Percentiles rank a stretch among this genome's conserved stretches.
Evolutionary conservation across 2,797 vertebrate genomes (phyloP).

Genomic region (Liparis tanakae): DNA sequence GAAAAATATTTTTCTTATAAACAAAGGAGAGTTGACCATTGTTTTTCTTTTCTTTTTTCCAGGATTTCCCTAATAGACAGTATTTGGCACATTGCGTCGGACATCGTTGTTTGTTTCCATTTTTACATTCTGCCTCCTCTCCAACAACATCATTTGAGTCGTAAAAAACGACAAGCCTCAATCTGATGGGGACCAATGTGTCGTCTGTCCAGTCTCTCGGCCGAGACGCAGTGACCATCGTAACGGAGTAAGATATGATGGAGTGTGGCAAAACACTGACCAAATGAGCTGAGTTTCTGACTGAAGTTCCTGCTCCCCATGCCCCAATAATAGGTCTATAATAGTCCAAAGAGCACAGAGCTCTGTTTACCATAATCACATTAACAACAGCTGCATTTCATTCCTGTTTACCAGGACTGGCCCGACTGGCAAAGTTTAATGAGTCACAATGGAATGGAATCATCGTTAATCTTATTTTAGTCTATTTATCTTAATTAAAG

Average conservation of each 20-base stretch:
- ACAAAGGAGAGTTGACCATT: background rate
- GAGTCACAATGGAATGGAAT: conserved; percentile 29
- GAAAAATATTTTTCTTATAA: background rate
- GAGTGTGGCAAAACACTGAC: background rate
- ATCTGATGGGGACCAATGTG: background rate
- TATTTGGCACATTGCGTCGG: background rate
- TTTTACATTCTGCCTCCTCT: background rate
- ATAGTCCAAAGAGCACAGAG: background rate
- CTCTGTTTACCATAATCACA: conserved; percentile 14
- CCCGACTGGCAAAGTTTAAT: conserved; percentile 1
- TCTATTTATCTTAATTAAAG: too few species aligned
- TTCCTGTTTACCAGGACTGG: background rate
- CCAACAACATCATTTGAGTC: background rate
- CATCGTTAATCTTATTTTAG: conserved; percentile 8
- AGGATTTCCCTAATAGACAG: background rate
- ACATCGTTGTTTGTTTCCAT: too few species aligned
- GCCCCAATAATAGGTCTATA: background rate
- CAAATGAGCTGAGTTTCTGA: conserved; percentile 6
- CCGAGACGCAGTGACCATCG: background rate
- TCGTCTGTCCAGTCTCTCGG: background rate
- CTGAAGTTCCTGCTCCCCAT: background rate
- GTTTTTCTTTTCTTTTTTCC: background rate
- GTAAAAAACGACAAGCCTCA: background rate
- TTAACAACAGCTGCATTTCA: conserved; percentile 3
- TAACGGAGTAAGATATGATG: background rate